Evolutionary conservation across 1,140 invertebrate species (phyloP), one percentile per base, ranked within the genome.

Genomic region (Chrysopa pallens): DNA sequence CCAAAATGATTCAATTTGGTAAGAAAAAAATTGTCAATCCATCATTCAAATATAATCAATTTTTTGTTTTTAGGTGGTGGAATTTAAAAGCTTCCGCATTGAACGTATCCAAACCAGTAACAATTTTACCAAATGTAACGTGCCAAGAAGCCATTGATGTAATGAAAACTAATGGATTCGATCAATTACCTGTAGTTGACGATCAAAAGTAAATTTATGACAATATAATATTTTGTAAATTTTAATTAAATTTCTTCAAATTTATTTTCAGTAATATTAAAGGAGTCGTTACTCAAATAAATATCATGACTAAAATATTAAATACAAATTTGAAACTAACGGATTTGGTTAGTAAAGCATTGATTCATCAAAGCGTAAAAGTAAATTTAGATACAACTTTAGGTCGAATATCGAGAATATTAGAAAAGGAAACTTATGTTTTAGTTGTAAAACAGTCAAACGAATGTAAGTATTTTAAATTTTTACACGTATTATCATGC

Each of bases 381-480:
- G 67, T 89, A 15, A 63, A 68, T 14, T 60, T 74, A 36, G 61
- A 71, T 43, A 72, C 77, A 1, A 70, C 68, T 14, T 55, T 92
- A 1, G 82, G 83, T 6, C 69, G 75, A 48, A 60, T 92, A 36
- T 85, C 84, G 0, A 65, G 78, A 31, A 72, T 89, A 50, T 63
- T 94, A 14, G 82, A 91, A 56, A 78, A 75, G 31, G 78, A 89
- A 48, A 65, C 79, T 37, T 89, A 77, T 58, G 84, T 80, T 1
- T 55, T 91, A 5, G 72, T 92, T 12, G 4, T 6, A 33, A 33
- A 33, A 23, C 17, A 23, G 5, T 23, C 17, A 23, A 23, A 23
- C 5, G 17, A 23, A 23, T 23, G 17, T 23, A 23, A 23, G 17
- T 23, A 23, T 23, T 23, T 23, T 3, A 23, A 23, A 23, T n/a